Evolutionary conservation across 2,888 invertebrate species (phyloP), one percentile per base, ranked within the genome.

Genomic region (Neuroscelio doddi): DNA sequence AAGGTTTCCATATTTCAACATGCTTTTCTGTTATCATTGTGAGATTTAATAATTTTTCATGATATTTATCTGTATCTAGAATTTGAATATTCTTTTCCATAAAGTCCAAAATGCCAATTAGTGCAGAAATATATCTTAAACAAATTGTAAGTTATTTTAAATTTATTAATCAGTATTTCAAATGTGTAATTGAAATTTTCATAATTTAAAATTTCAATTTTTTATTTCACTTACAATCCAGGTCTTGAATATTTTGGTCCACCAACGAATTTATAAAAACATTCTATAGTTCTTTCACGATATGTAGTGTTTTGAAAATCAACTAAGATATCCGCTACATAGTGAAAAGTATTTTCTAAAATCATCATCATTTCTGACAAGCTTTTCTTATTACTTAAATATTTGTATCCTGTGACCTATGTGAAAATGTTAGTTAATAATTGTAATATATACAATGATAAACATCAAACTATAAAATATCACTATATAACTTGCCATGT

Each of bases 401-500:
- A 69, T 16, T 65, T 64, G 47, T 71, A 77, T 51, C 69, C 63
- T 17, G 75, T 72, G 14, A 78, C 59, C 72, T 72, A 24, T 2
- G 16, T 32, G 1, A 29, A 57, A 44, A 16, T 36, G 44, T 59
- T 39, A 42, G 15, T 59, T 27, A 41, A 61, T 49, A 30, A 50
- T 65, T 17, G n/a, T n/a, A n/a, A n/a, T n/a, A n/a, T n/a, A n/a
- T n/a, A n/a, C n/a, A n/a, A n/a, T n/a, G n/a, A 21, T 3, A 21
- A 21, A 21, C 21, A 21, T 21, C 3, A 21, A 3, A 21, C 2
- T 21, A 21, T 21, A 21, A 21, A 21, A 21, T 21, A 21, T 2
- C 5, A 21, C 5, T 21, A n/a, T 21, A 3, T 5, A 3, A 34
- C 58, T 62, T 63, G 88, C 88, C 86, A 89, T 88, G 56, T 71